A percentile compares a stretch with the other conserved stretches of the same genome.
Evolutionary conservation across 2,888 invertebrate species (phyloP).

Genomic region (Scelioninae gen. 1): DNA sequence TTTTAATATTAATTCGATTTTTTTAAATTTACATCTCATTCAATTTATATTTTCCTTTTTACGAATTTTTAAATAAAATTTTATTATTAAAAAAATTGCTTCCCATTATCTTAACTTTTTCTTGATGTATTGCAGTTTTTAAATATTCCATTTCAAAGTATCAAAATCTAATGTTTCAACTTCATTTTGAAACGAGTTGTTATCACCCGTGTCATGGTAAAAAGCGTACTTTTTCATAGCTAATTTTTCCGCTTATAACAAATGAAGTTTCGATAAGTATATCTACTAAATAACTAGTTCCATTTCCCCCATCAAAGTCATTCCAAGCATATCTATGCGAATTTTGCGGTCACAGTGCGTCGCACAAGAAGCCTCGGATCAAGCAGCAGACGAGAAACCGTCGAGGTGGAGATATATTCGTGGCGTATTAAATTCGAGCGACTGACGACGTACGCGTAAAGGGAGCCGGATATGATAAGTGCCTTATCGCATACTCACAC

Average conservation of each 20-base stretch:
- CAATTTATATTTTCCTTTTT: no score
- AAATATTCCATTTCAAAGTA: no score
- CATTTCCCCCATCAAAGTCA: constrained; percentile 19
- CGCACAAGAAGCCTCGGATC: constrained; percentile 58
- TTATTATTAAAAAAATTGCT: no score
- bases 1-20: no score
- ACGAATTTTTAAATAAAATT: no score
- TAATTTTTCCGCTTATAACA: constrained; percentile 2
- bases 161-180: no score
- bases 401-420: constrained; percentile 60
- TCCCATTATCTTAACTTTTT: no score
- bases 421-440: constrained; percentile 68
- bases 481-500: constrained; percentile 78
- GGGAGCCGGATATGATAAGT: constrained; percentile 81
- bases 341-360: constrained; percentile 54
- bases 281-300: constrained; percentile 13
- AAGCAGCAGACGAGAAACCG: constrained; percentile 60
- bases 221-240: no score
- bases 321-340: constrained; percentile 35
- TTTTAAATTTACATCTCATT: no score
- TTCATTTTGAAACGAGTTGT: background rate
- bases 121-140: no score
- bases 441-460: constrained; percentile 72
- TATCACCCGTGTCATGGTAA: no score
- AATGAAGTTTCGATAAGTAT: constrained; percentile 20